Evolutionary conservation across 23 tunicate genomes (phyloP).

Genomic region (Halocynthia roretzi): DNA sequence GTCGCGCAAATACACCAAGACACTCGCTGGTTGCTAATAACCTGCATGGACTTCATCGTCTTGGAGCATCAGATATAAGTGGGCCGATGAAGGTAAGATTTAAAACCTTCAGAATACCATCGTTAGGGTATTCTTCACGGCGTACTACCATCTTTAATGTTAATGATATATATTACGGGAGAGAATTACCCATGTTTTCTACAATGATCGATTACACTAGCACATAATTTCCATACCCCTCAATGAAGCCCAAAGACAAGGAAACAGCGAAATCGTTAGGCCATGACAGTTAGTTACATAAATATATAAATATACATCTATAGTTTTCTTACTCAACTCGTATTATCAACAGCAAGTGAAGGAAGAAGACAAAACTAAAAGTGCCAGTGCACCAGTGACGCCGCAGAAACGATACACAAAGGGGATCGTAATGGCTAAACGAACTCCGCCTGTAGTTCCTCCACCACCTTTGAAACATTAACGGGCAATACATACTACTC

Average conservation of each 20-base stretch:
- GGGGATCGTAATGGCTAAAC: background rate
- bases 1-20: conserved; percentile 10
- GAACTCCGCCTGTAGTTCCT: background rate
- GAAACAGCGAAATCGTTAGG: too few species aligned
- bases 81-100: background rate
- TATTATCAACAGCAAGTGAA: background rate
- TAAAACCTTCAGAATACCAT: background rate
- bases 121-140: too few species aligned
- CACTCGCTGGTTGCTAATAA: conserved; percentile 8
- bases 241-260: too few species aligned
- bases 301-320: too few species aligned
- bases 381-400: conserved; percentile 6
- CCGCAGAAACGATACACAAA: background rate
- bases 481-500: background rate
- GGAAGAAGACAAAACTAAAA: background rate
- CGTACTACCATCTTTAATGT: too few species aligned
- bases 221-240: too few species aligned
- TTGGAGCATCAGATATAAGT: background rate
- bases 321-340: too few species aligned
- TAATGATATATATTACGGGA: too few species aligned
- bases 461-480: background rate
- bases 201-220: too few species aligned
- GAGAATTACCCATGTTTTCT: too few species aligned
- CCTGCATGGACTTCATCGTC: conserved; percentile 7
- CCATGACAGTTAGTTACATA: too few species aligned